Conservation (phyloP, 2,888 invertebrate genomes). For the Drosophila kokeensis region DNA sequence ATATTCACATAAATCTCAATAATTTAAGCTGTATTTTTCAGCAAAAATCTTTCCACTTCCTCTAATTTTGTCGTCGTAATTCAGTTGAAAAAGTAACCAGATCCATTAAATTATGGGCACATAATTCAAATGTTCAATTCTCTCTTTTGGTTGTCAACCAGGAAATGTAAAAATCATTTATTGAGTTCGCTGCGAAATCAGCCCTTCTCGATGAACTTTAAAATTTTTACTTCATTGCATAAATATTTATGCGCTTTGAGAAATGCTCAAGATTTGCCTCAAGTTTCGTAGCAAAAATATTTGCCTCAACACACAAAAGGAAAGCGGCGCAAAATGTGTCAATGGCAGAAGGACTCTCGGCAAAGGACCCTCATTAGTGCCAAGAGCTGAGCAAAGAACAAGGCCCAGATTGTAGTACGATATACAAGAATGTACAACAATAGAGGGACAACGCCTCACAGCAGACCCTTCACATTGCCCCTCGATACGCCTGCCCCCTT, state of each 20-base stretch:
- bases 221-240: constrained; percentile 74
- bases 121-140: not conserved
- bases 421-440: constrained; percentile 58
- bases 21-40: not conserved
- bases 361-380: constrained; percentile 76
- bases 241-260: constrained; percentile 76
- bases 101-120: not conserved
- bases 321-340: constrained; percentile 65
- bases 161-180: constrained; percentile 14
- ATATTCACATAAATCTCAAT: not conserved
- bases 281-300: constrained; percentile 62
- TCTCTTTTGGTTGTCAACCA: constrained; percentile 19
- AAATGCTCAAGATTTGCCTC: constrained; percentile 59
- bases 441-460: constrained; percentile 43
- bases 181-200: not conserved
- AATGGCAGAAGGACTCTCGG: constrained; percentile 65
- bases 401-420: constrained; percentile 48
- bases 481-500: constrained; percentile 23
- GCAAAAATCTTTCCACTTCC: not conserved
- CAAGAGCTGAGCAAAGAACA: constrained; percentile 68
- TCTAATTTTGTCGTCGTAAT: not conserved
- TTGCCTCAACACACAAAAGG: constrained; percentile 67
- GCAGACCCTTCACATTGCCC: constrained; percentile 42
- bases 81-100: not conserved
- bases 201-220: constrained; percentile 25